Percentiles rank a stretch among this genome's conserved stretches.
These are phyloP conservation scores for Hyposoter dolosus DNA, from an alignment of 2,888 invertebrate species.

Conservation along the genomic window DNA sequence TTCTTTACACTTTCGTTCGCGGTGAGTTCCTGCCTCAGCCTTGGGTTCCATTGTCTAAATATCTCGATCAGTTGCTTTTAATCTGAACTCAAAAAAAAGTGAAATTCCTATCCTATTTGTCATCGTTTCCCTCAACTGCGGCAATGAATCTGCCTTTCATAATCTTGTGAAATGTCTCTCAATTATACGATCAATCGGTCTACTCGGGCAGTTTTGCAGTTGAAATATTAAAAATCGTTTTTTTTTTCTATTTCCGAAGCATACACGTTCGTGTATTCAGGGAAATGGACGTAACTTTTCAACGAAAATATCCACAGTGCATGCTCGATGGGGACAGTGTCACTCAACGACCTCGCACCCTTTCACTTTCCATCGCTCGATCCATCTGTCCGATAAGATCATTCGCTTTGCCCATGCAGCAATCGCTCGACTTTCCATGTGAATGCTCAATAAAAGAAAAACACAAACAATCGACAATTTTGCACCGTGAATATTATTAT, in stretches of 20 bases:
- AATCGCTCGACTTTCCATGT: slow-evolving; percentile 16
- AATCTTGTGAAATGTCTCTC: neutral
- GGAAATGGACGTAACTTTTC: neutral
- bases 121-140: neutral
- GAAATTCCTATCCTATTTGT: neutral
- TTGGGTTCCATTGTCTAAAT: neutral
- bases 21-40: neutral
- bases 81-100: neutral
- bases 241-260: neutral
- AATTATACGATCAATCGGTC: neutral
- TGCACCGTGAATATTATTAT: neutral
- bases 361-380: slow-evolving; percentile 20
- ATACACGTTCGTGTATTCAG: neutral
- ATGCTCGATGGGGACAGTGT: slow-evolving; percentile 29
- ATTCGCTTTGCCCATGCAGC: slow-evolving; percentile 5
- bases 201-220: neutral
- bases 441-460: slow-evolving; percentile 33
- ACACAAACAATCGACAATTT: neutral
- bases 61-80: neutral
- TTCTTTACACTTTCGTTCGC: neutral
- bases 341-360: neutral
- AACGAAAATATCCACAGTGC: neutral
- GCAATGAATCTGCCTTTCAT: neutral
- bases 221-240: neutral
- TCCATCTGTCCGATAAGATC: slow-evolving; percentile 55